Conservation (phyloP, 2,888 invertebrate species). For the Noctua fimbriata region DNA sequence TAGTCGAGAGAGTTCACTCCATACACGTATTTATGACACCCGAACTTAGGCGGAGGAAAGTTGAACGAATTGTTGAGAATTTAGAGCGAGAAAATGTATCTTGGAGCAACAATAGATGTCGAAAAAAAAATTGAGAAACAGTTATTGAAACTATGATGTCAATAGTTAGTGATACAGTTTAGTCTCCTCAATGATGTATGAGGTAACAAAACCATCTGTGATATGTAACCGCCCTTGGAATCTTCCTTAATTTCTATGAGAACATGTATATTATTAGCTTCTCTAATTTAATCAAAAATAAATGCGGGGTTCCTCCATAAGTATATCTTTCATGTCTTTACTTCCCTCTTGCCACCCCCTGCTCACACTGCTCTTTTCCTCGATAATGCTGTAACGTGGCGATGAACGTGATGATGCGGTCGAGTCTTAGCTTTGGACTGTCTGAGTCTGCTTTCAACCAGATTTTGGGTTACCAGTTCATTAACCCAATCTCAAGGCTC, state of each 20-base stretch:
- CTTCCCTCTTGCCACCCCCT: too few relatives aligned
- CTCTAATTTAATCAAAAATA: not conserved
- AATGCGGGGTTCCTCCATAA: not conserved
- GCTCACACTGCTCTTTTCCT: not conserved
- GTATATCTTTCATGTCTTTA: not conserved
- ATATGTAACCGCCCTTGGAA: not conserved
- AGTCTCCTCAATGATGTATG: not conserved
- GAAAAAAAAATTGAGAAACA: not conserved
- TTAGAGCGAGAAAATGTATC: constrained; percentile 20
- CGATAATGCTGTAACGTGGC: too few relatives aligned
- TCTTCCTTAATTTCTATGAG: not conserved
- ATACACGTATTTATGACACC: constrained; percentile 36
- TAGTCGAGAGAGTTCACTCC: constrained; percentile 49
- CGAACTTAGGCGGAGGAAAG: constrained; percentile 19
- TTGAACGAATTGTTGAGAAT: constrained; percentile 35
- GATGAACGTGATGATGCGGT: not conserved
- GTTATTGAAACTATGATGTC: not conserved
- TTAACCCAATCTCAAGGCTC: constrained; percentile 3
- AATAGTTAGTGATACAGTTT: not conserved
- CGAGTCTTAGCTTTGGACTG: not conserved
- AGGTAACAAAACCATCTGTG: not conserved
- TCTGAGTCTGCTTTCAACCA: not conserved
- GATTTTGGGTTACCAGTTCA: constrained; percentile 6
- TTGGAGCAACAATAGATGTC: not conserved
- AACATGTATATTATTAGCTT: not conserved